Evolutionary conservation across 2,888 invertebrate genomes (phyloP).

Genomic region (Disparrhopalites patrizii): DNA sequence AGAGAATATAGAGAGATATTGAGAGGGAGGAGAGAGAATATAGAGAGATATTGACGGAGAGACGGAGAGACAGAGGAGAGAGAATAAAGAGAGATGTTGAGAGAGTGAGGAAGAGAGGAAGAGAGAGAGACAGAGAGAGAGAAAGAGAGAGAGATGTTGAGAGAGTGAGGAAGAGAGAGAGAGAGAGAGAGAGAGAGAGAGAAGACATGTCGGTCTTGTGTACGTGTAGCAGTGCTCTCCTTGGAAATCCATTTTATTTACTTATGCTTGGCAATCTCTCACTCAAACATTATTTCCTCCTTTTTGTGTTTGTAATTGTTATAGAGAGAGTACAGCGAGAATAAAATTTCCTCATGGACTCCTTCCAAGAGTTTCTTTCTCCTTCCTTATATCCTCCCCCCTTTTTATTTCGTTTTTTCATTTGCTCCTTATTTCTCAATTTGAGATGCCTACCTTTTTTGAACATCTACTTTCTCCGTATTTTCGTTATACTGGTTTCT

Average conservation of each 20-base stretch:
- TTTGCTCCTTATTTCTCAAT: too few species aligned
- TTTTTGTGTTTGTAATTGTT: conserved; percentile 5
- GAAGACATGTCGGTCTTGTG: not conserved
- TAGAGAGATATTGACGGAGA: not conserved
- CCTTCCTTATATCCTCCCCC: too few species aligned
- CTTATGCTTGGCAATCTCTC: conserved; percentile 4
- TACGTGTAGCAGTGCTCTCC: too few species aligned
- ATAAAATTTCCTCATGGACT: conserved; percentile 4
- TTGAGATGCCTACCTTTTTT: too few species aligned
- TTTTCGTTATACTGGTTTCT: too few species aligned
- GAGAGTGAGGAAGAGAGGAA: too few species aligned
- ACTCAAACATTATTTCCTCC: conserved; percentile 8
- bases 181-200: not conserved
- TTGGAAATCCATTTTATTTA: conserved; percentile 4
- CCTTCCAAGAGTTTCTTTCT: not conserved
- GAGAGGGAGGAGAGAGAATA: too few species aligned
- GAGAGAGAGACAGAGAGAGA: not conserved
- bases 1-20: not conserved
- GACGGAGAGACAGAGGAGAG: not conserved
- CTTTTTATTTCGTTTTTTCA: too few species aligned
- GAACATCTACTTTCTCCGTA: too few species aligned
- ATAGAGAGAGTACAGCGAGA: not conserved
- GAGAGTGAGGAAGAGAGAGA: not conserved
- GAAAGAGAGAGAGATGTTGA: not conserved
- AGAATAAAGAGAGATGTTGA: too few species aligned